Base-by-base conservation (phyloP, 2,113 vertebrate genomes). In the Megaptera novaeangliae region DNA sequence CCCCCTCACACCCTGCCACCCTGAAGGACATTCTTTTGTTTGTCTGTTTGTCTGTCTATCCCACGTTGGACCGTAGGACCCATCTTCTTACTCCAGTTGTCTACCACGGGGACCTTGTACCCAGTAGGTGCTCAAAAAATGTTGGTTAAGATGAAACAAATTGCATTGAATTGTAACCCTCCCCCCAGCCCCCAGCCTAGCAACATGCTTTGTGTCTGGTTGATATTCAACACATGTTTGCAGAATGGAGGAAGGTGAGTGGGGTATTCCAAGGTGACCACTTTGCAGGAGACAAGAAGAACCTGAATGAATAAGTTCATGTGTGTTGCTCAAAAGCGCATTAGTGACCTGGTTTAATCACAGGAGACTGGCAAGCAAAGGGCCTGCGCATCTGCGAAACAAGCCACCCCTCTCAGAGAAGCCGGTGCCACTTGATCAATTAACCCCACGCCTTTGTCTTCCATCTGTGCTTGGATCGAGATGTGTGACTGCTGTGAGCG, bases 301-400 rank as follows among this genome's bases (percentile, higher is more conserved):
- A 94, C 91, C 74, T 18, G 69, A 68, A 80, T 23, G 49, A 20
- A 61, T 63, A 82, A 55, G 72, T 94, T 88, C 0, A 2, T 10
- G 25, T 55, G 11, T 85, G 77, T 90, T 84, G 88, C 75, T 92
- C n/a, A 39, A 84, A 95, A 95, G 82, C 12, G 1, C 29, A 0
- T 90, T 68, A 83, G 74, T 87, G 95, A 96, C 96, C 93, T 77
- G 83, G 64, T 97, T 98, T 91, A 91, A 94, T 97, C 97, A 63
- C 59, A 75, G 93, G 90, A 97, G 89, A 90, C 74, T 18, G 90
- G 72, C 0, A 3, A 95, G 95, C 88, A 94, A 89, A 68, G 34
- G 11, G 74, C 83, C 52, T n/a, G 39, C 2, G 57, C 85, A 77
- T 96, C 86, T 97, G 93, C 41, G 64, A 93, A 94, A 86, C 15